Conservation (phyloP, 2,113 vertebrate species). For the mouse (Mus musculus) region DNA sequence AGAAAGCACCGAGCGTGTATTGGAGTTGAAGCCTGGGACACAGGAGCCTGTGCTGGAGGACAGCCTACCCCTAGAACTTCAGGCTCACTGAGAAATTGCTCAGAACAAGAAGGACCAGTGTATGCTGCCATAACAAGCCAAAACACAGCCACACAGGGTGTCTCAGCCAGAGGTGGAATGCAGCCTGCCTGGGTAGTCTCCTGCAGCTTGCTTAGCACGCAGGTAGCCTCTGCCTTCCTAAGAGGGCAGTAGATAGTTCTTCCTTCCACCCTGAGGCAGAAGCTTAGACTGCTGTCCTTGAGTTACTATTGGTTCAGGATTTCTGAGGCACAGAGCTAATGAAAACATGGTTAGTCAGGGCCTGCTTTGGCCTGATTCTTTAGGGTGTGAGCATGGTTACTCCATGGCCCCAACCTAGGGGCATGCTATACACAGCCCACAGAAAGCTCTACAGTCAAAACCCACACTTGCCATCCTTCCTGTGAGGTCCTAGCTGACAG, state of each 20-base stretch:
- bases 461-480: constrained; percentile 48
- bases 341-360: not conserved
- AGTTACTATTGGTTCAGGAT: not conserved
- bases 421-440: constrained; percentile 44
- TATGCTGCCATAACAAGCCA: constrained; percentile 64
- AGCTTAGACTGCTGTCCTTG: not conserved
- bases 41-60: not conserved
- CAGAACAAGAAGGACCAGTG: constrained; percentile 71
- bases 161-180: constrained; percentile 46
- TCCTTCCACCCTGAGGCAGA: not conserved
- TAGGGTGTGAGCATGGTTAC: constrained; percentile 46
- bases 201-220: not conserved
- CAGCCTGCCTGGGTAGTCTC: not conserved
- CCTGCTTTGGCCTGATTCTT: constrained; percentile 21
- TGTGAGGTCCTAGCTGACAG: not conserved
- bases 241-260: too few species aligned
- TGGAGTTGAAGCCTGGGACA: not conserved
- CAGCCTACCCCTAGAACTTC: constrained; percentile 37
- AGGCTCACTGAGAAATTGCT: constrained; percentile 53
- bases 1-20: not conserved
- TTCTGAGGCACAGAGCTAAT: not conserved
- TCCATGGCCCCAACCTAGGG: not conserved
- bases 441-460: constrained; percentile 58
- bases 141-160: not conserved
- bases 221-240: not conserved